phyloP scores from a whole-genome alignment of 92 coral and sea anemone species.

The Pocillopora grandis region DNA sequence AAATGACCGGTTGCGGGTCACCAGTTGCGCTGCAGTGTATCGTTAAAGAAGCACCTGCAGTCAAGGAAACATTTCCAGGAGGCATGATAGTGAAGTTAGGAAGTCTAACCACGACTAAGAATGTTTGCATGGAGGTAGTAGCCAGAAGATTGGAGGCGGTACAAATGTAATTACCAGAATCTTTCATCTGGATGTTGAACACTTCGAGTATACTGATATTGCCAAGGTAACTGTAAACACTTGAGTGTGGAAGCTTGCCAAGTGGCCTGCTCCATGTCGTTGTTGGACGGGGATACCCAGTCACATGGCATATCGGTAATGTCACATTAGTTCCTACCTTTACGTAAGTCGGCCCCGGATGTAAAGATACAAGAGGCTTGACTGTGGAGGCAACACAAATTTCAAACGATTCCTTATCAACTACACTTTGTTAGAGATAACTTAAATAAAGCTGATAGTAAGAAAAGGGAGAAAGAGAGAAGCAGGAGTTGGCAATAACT shows the following conservation, averaged over 20 bases:
- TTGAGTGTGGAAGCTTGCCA: constrained; percentile 42
- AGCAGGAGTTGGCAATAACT: no score
- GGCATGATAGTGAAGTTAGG: constrained; percentile 45
- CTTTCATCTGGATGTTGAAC: neutral
- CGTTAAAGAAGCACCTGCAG: constrained; percentile 34
- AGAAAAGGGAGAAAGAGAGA: no score
- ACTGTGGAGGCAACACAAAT: constrained; percentile 5
- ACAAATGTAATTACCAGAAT: constrained; percentile 47
- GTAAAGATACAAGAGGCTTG: constrained; percentile 31
- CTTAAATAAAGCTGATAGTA: no score
- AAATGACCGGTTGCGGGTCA: constrained; percentile 37
- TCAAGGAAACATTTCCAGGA: constrained; percentile 29
- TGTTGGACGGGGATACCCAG: constrained; percentile 51
- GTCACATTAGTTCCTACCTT: constrained; percentile 40
- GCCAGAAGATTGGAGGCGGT: constrained; percentile 46
- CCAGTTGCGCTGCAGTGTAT: constrained; percentile 49
- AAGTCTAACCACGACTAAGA: constrained; percentile 26
- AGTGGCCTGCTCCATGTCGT: constrained; percentile 50
- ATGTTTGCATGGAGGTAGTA: constrained; percentile 16
- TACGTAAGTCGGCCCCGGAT: constrained; percentile 40
- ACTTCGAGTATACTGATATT: constrained; percentile 22
- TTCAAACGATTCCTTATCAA: no score
- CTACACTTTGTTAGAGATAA: no score
- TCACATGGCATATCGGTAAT: constrained; percentile 44
- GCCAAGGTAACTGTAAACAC: constrained; percentile 28